These are phyloP conservation scores for Urocolius indicus DNA, from an alignment of 2,113 vertebrate genomes.

Conservation along the genomic window DNA sequence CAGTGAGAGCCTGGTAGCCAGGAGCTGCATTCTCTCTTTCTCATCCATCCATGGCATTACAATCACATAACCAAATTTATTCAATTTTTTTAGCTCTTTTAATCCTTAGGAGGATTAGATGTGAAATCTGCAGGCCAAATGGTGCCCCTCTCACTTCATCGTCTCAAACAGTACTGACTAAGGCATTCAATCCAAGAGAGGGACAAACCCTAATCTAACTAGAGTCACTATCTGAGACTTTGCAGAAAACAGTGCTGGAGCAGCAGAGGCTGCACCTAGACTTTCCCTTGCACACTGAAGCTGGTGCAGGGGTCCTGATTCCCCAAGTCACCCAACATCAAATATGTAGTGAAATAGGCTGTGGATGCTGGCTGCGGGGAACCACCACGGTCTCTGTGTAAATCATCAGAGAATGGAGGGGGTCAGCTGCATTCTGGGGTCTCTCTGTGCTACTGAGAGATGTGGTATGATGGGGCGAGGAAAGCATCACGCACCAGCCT, in stretches of 20 bases:
- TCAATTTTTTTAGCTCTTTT: background rate
- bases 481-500: background rate
- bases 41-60: background rate
- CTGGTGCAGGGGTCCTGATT: background rate
- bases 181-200: fast-evolving
- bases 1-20: background rate
- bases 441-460: background rate
- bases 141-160: background rate
- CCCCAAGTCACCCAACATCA: fast-evolving
- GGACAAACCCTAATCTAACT: background rate
- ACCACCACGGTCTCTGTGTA: background rate
- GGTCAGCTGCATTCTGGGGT: background rate
- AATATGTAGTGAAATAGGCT: fast-evolving
- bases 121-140: background rate
- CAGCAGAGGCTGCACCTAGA: background rate
- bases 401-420: background rate
- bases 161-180: fast-evolving
- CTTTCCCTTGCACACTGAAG: background rate
- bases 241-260: background rate
- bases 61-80: background rate
- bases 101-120: background rate
- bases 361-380: background rate
- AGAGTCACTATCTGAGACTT: background rate
- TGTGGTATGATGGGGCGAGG: background rate
- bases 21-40: background rate